Evolutionary conservation across 2,113 vertebrate genomes (phyloP).

Genomic region (Elaphurus davidianus): DNA sequence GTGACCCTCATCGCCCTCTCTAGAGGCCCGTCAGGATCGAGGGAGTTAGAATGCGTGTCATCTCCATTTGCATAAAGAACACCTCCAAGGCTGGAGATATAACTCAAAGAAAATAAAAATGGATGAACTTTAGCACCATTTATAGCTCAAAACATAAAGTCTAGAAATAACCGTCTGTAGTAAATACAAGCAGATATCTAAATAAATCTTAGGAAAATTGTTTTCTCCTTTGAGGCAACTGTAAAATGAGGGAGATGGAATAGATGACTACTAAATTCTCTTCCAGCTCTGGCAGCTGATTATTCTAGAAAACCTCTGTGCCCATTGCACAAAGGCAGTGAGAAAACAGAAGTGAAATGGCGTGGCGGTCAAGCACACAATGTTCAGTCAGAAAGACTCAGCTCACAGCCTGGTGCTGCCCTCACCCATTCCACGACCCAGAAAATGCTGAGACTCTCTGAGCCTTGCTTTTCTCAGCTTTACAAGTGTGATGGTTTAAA

Average conservation of each 20-base stretch:
- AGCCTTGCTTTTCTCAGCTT: background rate
- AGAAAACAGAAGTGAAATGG: no score
- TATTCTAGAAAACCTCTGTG: background rate
- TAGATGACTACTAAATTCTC: background rate
- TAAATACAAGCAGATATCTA: background rate
- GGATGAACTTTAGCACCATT: background rate
- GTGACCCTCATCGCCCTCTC: background rate
- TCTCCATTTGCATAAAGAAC: slow-evolving; percentile 16
- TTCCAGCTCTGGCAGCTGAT: background rate
- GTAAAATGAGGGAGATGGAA: background rate
- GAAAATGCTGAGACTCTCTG: background rate
- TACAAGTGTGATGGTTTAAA: background rate
- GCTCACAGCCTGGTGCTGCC: rapidly evolving
- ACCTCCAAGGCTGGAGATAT: slow-evolving; percentile 53
- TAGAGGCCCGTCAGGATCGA: background rate
- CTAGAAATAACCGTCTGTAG: background rate
- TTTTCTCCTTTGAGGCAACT: background rate
- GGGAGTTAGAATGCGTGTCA: slow-evolving; percentile 50
- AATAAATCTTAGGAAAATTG: background rate
- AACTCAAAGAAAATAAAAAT: slow-evolving; percentile 36
- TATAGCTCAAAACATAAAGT: background rate
- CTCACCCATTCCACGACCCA: background rate
- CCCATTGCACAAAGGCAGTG: background rate
- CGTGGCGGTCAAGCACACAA: no score
- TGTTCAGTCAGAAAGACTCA: background rate